Conservation (phyloP, 2,797 vertebrate genomes). For the Falco peregrinus region DNA sequence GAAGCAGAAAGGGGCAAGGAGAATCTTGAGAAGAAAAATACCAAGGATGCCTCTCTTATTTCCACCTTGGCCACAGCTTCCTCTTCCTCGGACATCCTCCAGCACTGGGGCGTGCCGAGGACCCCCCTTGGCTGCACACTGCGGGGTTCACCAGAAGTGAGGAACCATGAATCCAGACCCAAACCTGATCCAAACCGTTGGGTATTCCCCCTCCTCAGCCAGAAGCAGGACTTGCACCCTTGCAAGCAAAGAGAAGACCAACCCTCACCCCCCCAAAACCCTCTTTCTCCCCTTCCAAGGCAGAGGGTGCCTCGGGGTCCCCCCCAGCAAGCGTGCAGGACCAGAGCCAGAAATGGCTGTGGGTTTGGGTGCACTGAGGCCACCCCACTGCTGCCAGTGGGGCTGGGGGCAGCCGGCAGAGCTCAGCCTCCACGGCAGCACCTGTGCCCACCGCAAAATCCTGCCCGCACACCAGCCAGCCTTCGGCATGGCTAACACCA, state of each 20-base stretch:
- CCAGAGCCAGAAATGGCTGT: not conserved
- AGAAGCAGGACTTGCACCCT: not conserved
- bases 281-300: not conserved
- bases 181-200: not conserved
- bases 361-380: not conserved
- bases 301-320: not conserved
- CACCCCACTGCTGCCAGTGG: not conserved
- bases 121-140: not conserved
- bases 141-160: fast-evolving
- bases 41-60: fast-evolving
- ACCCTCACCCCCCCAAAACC: not conserved
- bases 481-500: not conserved
- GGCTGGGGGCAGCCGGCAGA: not conserved
- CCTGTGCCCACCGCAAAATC: fast-evolving
- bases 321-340: fast-evolving
- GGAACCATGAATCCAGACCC: not conserved
- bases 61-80: not conserved
- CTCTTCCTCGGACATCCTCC: not conserved
- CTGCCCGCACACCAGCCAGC: fast-evolving
- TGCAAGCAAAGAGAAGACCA: not conserved
- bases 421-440: fast-evolving
- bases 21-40: not conserved
- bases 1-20: not conserved
- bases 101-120: too few relatives aligned
- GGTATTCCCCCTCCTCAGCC: not conserved